Percentiles rank a stretch among this genome's conserved stretches.
Conservation (phyloP, 2,113 vertebrate species). For the Takifugu flavidus region DNA sequence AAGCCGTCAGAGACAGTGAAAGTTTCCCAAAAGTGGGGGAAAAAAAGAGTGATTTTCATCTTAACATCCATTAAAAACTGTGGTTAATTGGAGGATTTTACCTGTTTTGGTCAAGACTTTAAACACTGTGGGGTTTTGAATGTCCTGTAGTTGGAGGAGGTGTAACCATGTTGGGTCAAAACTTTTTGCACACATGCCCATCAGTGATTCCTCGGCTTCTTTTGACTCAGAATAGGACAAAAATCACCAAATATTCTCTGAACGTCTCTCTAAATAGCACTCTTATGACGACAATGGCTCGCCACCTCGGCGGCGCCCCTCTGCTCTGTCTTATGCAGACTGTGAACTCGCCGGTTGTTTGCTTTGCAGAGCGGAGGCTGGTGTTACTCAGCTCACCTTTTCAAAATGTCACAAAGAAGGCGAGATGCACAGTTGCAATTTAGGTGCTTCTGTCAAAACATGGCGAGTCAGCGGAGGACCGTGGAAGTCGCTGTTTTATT, state of each 20-base stretch:
- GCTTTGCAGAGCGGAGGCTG: slow-evolving; percentile 33
- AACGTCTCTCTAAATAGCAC: slow-evolving; percentile 34
- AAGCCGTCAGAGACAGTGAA: not conserved
- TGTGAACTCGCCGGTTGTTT: slow-evolving; percentile 35
- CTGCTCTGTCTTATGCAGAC: slow-evolving; percentile 42
- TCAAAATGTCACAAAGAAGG: slow-evolving; percentile 50
- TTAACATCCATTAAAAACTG: too few relatives aligned
- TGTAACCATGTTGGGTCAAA: too few relatives aligned
- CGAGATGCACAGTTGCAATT: slow-evolving; percentile 19
- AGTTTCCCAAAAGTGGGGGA: slow-evolving; percentile 11
- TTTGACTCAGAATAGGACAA: slow-evolving; percentile 32
- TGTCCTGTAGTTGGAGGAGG: too few relatives aligned
- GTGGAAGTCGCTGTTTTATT: slow-evolving; percentile 7
- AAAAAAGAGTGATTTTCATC: not conserved
- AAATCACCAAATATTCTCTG: slow-evolving; percentile 38
- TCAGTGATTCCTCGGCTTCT: slow-evolving; percentile 27
- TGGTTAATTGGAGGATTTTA: too few relatives aligned
- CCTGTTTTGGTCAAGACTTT: slow-evolving; percentile 30
- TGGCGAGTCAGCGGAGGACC: slow-evolving; percentile 23
- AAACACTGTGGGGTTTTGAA: not conserved
- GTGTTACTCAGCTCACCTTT: slow-evolving; percentile 55
- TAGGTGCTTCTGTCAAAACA: slow-evolving; percentile 38
- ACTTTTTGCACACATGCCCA: slow-evolving; percentile 11
- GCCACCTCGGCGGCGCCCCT: not conserved
- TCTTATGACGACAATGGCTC: slow-evolving; percentile 36